phyloP scores from a whole-genome alignment of 2,888 invertebrate species.

The Melanostoma mellinum region DNA sequence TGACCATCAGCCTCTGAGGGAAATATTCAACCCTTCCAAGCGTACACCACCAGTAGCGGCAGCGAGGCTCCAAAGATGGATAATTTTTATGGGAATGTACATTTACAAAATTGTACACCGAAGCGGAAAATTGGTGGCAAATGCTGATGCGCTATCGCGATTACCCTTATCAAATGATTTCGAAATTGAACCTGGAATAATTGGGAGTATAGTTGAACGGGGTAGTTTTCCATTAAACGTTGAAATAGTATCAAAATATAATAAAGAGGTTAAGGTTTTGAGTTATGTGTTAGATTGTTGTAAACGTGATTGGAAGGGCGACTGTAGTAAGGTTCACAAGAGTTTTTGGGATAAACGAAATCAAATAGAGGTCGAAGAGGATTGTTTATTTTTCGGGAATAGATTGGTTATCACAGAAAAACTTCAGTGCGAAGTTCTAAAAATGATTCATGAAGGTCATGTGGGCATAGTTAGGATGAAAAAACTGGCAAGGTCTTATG shows the following conservation, averaged over 20 bases:
- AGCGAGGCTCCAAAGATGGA: slow-evolving; percentile 38
- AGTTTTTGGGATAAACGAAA: slow-evolving; percentile 21
- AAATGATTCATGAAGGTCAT: slow-evolving; percentile 26
- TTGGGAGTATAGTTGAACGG: slow-evolving; percentile 4
- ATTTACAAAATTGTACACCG: slow-evolving; percentile 9
- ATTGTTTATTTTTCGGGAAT: slow-evolving; percentile 3
- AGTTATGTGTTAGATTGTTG: background rate
- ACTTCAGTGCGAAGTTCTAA: background rate
- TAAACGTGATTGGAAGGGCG: slow-evolving; percentile 9
- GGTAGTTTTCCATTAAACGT: background rate
- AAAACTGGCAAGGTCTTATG: slow-evolving; percentile 14
- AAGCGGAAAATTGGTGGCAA: slow-evolving; percentile 9
- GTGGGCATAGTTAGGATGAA: slow-evolving; percentile 12
- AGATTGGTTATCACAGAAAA: slow-evolving; percentile 11
- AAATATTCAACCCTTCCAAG: slow-evolving; percentile 60
- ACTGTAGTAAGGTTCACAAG: background rate
- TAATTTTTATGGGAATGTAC: slow-evolving; percentile 28
- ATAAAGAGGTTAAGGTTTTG: slow-evolving; percentile 1
- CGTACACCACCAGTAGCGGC: slow-evolving; percentile 24
- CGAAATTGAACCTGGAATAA: slow-evolving; percentile 5
- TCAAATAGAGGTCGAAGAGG: background rate
- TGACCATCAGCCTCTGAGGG: slow-evolving; percentile 69
- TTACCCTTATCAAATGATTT: slow-evolving; percentile 3
- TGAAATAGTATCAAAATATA: slow-evolving; percentile 4
- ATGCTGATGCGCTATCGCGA: slow-evolving; percentile 18